Percentiles rank a stretch among this genome's conserved stretches.
Conservation (phyloP, 2,797 vertebrate genomes). For the Chaetodon trifasciatus region DNA sequence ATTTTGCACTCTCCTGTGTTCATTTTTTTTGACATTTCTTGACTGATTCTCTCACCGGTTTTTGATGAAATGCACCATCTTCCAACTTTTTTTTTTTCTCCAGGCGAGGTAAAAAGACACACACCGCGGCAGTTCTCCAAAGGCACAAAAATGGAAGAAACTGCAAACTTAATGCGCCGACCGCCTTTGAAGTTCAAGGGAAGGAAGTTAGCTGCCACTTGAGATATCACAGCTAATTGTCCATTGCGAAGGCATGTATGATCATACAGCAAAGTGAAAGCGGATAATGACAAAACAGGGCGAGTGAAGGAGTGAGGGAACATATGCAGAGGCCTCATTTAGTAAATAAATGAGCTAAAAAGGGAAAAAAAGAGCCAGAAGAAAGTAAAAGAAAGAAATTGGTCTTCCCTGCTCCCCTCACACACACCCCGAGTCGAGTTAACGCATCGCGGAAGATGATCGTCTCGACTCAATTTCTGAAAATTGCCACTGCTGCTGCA, state of each 20-base stretch:
- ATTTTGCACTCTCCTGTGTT: constrained; percentile 2
- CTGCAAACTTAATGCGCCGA: constrained; percentile 54
- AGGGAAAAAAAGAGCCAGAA: constrained; percentile 3
- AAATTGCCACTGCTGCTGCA: constrained; percentile 83
- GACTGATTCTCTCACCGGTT: background rate
- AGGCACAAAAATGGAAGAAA: background rate
- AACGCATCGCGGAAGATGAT: constrained; percentile 88
- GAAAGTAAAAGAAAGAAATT: constrained; percentile 47
- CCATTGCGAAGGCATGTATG: constrained; percentile 54
- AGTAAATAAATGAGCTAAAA: constrained; percentile 71
- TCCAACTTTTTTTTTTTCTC: background rate
- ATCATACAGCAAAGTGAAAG: constrained; percentile 64
- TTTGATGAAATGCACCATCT: constrained; percentile 1
- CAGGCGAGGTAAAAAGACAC: background rate
- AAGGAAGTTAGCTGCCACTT: constrained; percentile 70
- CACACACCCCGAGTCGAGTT: constrained; percentile 76
- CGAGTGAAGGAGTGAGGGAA: constrained; percentile 41
- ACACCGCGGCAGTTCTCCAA: background rate
- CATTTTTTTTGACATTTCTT: constrained; percentile 1
- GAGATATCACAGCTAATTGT: constrained; percentile 73
- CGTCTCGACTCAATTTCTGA: constrained; percentile 91
- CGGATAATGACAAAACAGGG: constrained; percentile 57
- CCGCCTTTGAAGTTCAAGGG: constrained; percentile 63
- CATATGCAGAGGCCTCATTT: constrained; percentile 66
- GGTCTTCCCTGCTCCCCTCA: constrained; percentile 40